phyloP scores from a whole-genome alignment of 2,888 invertebrate species.

The Melieria omissa region DNA sequence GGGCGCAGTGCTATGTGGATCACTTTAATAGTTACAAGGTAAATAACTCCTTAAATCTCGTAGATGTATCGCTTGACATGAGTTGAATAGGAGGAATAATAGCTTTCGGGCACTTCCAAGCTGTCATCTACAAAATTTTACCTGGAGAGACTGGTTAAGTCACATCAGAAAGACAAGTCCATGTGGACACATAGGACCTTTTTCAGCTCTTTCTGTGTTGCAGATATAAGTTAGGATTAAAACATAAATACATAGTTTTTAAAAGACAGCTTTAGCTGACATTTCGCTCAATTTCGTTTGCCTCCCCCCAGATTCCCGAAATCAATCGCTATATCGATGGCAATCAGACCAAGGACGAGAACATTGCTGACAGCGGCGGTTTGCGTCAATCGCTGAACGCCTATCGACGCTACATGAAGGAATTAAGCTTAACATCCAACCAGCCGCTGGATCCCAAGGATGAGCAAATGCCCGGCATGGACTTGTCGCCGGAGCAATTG shows the following conservation, averaged over 20 bases:
- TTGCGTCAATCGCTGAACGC: constrained; percentile 53
- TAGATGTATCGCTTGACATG: not conserved
- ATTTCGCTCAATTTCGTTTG: too few species aligned
- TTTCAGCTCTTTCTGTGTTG: too few species aligned
- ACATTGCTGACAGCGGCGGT: constrained; percentile 62
- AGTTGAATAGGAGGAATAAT: too few species aligned
- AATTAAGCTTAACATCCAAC: constrained; percentile 29
- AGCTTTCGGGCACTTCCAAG: too few species aligned
- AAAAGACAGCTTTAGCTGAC: accelerated
- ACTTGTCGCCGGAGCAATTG: constrained; percentile 59
- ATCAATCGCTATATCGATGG: constrained; percentile 59
- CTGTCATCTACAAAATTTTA: too few species aligned
- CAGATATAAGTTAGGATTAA: too few species aligned
- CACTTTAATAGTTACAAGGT: constrained; percentile 53
- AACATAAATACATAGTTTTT: too few species aligned
- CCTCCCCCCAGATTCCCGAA: constrained; percentile 52
- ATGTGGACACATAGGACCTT: too few species aligned
- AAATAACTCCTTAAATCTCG: not conserved
- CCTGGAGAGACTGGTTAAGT: too few species aligned
- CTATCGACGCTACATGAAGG: constrained; percentile 54
- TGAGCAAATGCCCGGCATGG: constrained; percentile 60
- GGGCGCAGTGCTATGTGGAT: constrained; percentile 55
- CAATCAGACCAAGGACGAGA: constrained; percentile 57
- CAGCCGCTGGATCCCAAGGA: constrained; percentile 34
- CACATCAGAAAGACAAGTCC: too few species aligned